These are phyloP conservation scores for Parasteatoda lunata DNA, from an alignment of 2,888 invertebrate species.

Conservation along the genomic window DNA sequence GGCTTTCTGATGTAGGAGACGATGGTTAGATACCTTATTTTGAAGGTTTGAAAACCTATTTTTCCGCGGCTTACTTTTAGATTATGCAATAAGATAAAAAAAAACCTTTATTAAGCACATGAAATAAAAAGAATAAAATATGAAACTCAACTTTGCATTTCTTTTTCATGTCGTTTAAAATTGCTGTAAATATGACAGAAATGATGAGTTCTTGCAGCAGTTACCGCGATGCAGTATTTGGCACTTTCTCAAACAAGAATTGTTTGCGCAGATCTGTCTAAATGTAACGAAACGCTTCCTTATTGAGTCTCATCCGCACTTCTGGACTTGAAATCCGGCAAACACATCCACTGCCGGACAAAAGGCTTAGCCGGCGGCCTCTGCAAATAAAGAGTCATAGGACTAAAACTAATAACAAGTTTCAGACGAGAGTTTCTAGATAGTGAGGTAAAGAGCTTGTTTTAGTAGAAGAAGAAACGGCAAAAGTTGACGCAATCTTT, in stretches of 20 bases:
- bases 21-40: no score
- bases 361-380: conserved; percentile 10
- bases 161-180: no score
- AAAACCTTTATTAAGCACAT: no score
- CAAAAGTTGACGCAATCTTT: neutral
- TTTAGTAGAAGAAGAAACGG: neutral
- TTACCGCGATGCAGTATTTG: neutral
- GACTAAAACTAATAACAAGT: conserved; percentile 29
- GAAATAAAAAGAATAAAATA: no score
- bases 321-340: neutral
- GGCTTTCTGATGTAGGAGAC: no score
- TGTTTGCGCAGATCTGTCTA: conserved; percentile 34
- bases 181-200: no score
- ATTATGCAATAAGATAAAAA: no score
- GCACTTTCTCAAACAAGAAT: conserved; percentile 16
- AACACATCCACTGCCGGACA: conserved; percentile 6
- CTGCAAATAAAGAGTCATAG: conserved; percentile 17
- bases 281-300: conserved; percentile 30
- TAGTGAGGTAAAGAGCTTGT: neutral
- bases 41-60: no score
- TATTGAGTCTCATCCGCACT: conserved; percentile 6
- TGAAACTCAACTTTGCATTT: no score
- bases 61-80: no score
- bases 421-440: neutral
- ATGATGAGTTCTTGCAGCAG: no score